phyloP scores from a whole-genome alignment of 2,888 invertebrate genomes.

The Phyllotreta cruciferae region DNA sequence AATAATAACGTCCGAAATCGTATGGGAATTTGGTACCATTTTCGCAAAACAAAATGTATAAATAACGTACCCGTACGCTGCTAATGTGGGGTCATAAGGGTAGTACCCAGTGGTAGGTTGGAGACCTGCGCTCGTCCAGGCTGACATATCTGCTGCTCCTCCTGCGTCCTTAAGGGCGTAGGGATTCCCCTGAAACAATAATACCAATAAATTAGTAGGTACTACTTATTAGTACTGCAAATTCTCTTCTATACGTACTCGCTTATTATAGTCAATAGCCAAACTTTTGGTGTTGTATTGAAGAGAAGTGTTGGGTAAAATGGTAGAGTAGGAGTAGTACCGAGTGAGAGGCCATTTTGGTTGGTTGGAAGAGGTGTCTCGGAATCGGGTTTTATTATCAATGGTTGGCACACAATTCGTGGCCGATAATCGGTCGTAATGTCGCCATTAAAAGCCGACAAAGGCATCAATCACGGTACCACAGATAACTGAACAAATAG shows the following conservation, averaged over 20 bases:
- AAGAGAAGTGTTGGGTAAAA: too few species aligned
- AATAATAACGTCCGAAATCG: conserved; percentile 9
- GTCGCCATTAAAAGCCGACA: conserved; percentile 58
- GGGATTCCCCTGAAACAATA: conserved; percentile 84
- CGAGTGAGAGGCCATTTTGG: conserved; percentile 35
- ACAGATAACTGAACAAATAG: conserved; percentile 52
- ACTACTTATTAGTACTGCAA: too few species aligned
- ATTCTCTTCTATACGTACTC: too few species aligned
- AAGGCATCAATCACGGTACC: conserved; percentile 54
- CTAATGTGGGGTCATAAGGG: conserved; percentile 91
- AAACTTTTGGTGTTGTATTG: too few species aligned
- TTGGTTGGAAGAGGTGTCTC: conserved; percentile 15
- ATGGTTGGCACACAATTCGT: conserved; percentile 52
- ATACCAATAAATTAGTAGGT: conserved; percentile 19
- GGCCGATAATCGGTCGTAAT: conserved; percentile 48
- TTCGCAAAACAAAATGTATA: not conserved
- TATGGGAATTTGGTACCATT: not conserved
- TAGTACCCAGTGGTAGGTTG: conserved; percentile 92
- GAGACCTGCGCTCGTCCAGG: conserved; percentile 89
- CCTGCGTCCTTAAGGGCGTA: conserved; percentile 86
- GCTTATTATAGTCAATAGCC: too few species aligned
- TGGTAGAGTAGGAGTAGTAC: conserved; percentile 32
- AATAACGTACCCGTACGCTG: conserved; percentile 86
- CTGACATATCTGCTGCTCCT: conserved; percentile 84
- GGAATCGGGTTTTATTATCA: conserved; percentile 33